phyloP scores from a whole-genome alignment of 2,797 vertebrate species.

The Austrolebias charrua region DNA sequence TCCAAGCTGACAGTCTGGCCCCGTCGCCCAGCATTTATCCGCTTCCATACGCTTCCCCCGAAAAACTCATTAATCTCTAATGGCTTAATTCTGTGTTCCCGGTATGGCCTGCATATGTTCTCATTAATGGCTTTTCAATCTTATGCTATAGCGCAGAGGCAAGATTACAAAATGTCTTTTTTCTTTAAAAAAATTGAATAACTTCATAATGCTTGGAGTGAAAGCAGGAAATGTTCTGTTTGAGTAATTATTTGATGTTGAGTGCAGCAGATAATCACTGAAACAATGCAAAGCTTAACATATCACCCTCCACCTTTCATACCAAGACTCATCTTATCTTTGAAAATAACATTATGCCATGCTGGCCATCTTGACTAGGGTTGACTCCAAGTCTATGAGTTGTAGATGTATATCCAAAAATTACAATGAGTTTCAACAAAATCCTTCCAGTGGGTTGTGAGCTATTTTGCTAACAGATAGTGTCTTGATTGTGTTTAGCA shows the following conservation, averaged over 20 bases:
- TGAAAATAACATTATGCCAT: no score
- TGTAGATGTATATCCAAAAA: no score
- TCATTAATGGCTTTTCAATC: conserved; percentile 76
- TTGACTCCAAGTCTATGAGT: no score
- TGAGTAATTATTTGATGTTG: conserved; percentile 52
- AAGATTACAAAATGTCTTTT: conserved; percentile 43
- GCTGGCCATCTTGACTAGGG: no score
- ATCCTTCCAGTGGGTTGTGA: no score
- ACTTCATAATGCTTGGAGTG: conserved; percentile 21
- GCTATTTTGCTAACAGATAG: no score
- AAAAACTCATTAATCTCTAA: conserved; percentile 79
- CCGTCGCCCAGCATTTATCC: conserved; percentile 61
- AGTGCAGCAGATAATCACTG: conserved; percentile 40
- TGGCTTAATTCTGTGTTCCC: conserved; percentile 70
- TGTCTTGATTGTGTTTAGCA: no score
- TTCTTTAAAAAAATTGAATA: not conserved
- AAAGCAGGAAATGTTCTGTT: conserved; percentile 46
- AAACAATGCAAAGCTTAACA: no score
- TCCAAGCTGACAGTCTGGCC: conserved; percentile 57
- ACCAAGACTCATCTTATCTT: no score
- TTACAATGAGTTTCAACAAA: no score
- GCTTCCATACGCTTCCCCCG: conserved; percentile 44
- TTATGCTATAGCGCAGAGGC: conserved; percentile 47
- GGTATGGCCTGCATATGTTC: conserved; percentile 63
- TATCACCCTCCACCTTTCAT: no score